Percentiles rank a stretch among this genome's conserved stretches.
phyloP scores from a whole-genome alignment of 2,797 vertebrate species.

The Aulostomus chinensis region DNA sequence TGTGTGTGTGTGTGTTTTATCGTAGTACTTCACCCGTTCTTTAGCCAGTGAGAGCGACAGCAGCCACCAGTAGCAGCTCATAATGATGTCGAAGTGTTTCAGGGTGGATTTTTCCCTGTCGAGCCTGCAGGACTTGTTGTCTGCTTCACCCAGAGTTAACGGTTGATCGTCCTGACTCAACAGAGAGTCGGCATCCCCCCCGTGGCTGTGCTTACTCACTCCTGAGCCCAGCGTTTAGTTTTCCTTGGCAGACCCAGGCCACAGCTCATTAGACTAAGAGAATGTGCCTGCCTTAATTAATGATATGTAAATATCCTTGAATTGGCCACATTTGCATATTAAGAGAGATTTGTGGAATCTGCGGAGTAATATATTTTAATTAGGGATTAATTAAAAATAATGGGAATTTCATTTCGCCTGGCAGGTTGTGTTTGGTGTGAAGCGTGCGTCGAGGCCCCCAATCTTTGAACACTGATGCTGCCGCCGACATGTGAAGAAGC shows the following conservation, averaged over 20 bases:
- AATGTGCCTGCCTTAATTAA: conserved; percentile 99
- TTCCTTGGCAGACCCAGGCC: conserved; percentile 88
- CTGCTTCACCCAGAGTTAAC: conserved; percentile 48
- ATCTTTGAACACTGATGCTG: conserved; percentile 65
- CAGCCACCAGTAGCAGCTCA: conserved; percentile 23
- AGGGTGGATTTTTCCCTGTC: conserved; percentile 48
- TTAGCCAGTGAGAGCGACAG: no score
- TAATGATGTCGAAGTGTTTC: conserved; percentile 52
- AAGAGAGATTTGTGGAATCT: conserved; percentile 99
- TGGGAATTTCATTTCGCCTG: conserved; percentile 99
- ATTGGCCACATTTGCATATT: conserved; percentile 99
- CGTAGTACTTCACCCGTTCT: no score
- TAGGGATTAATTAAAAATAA: conserved; percentile 99
- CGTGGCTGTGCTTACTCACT: conserved; percentile 74
- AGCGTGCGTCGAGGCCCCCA: conserved; percentile 79
- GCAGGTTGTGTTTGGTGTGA: conserved; percentile 97
- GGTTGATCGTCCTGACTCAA: conserved; percentile 75
- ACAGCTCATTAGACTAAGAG: conserved; percentile 99
- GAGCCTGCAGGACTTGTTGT: conserved; percentile 55
- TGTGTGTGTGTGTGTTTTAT: no score
- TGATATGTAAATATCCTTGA: conserved; percentile 99
- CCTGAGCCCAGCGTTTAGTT: conserved; percentile 73
- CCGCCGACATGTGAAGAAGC: conserved; percentile 65
- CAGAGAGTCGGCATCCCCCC: conserved; percentile 54
- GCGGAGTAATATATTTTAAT: conserved; percentile 99